phyloP scores from a whole-genome alignment of 2,113 vertebrate genomes.

The Engystomops pustulosus region DNA sequence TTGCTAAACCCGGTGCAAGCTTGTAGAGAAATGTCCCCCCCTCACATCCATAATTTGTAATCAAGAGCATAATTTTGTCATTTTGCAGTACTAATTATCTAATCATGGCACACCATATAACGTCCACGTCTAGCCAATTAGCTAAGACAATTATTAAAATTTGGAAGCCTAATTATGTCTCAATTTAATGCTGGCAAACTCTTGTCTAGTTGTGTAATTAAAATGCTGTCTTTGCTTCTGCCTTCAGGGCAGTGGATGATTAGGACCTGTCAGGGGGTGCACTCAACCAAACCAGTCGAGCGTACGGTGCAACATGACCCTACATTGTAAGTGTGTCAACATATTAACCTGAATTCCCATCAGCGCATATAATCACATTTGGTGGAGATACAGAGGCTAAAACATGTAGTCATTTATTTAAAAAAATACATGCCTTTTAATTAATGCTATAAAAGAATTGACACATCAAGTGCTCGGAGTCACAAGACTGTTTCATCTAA shows the following conservation, averaged over 20 bases:
- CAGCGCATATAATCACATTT: constrained; percentile 84
- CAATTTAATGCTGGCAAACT: constrained; percentile 92
- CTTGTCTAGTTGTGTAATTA: constrained; percentile 89
- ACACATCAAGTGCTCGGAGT: constrained; percentile 76
- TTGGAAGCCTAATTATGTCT: constrained; percentile 95
- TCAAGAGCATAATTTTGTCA: constrained; percentile 82
- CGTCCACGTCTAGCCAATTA: constrained; percentile 90
- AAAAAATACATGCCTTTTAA: constrained; percentile 82
- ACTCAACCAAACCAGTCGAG: constrained; percentile 84
- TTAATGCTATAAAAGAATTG: constrained; percentile 79
- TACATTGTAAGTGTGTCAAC: constrained; percentile 98
- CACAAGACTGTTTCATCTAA: constrained; percentile 75
- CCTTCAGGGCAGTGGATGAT: constrained; percentile 94
- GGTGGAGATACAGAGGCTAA: constrained; percentile 74
- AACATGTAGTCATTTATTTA: constrained; percentile 82
- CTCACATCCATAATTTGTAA: constrained; percentile 71
- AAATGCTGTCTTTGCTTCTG: constrained; percentile 86
- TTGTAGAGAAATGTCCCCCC: constrained; percentile 66
- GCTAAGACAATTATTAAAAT: constrained; percentile 95
- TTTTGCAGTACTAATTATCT: constrained; percentile 87
- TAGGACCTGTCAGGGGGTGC: constrained; percentile 94
- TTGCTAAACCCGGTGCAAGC: constrained; percentile 66
- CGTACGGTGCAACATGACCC: constrained; percentile 94
- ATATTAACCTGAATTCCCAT: constrained; percentile 99
- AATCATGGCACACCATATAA: constrained; percentile 78